These are phyloP conservation scores for Exephanes ischioxanthus DNA, from an alignment of 2,888 invertebrate species.

Conservation along the genomic window DNA sequence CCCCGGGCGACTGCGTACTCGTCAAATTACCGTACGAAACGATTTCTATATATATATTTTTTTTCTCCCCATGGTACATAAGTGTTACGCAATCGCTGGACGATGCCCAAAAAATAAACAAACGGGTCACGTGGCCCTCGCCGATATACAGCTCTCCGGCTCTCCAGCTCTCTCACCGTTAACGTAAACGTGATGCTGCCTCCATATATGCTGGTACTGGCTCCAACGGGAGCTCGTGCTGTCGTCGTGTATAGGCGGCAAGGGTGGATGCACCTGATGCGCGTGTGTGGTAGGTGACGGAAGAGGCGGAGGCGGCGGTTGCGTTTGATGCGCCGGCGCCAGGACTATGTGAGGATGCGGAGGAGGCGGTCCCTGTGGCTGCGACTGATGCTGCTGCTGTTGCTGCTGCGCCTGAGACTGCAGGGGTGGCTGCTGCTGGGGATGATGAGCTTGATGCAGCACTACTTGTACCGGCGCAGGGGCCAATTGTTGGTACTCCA, in stretches of 20 bases:
- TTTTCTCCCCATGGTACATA: no score
- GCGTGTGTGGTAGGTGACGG: conserved; percentile 89
- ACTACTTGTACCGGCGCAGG: conserved; percentile 84
- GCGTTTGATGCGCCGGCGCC: conserved; percentile 80
- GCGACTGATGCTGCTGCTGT: conserved; percentile 74
- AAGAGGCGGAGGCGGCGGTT: conserved; percentile 83
- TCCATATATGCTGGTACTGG: conserved; percentile 92
- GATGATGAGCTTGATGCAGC: conserved; percentile 83
- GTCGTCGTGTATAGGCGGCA: conserved; percentile 88
- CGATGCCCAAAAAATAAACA: background rate
- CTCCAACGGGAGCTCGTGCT: conserved; percentile 88
- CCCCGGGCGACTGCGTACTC: no score
- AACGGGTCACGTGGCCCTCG: background rate
- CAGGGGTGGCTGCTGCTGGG: conserved; percentile 78
- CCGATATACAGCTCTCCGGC: no score
- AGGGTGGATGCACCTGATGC: conserved; percentile 88
- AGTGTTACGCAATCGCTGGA: background rate
- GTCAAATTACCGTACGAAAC: no score
- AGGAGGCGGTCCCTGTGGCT: conserved; percentile 75
- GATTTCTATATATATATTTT: no score
- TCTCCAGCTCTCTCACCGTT: conserved; percentile 87
- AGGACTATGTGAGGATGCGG: conserved; percentile 82
- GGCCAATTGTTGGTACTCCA: conserved; percentile 86
- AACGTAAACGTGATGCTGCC: conserved; percentile 91
- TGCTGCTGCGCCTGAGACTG: conserved; percentile 74